Conservation (phyloP, 2,888 invertebrate genomes). For the Agriopis leucophaearia region DNA sequence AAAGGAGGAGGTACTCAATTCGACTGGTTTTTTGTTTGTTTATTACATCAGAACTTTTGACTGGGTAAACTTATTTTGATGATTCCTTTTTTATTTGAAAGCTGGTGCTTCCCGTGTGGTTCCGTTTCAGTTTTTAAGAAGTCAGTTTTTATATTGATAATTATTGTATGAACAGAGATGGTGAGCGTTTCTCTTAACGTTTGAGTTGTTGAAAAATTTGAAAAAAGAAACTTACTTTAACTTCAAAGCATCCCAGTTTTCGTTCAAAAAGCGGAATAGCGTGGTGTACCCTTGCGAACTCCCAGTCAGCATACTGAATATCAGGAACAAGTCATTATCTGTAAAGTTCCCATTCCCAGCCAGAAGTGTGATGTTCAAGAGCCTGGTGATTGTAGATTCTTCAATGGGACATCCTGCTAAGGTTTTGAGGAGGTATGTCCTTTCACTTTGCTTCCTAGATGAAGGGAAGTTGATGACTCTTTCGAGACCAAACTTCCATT, state of each 20-base stretch:
- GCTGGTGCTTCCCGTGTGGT: too few species aligned
- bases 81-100: too few species aligned
- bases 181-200: too few species aligned
- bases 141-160: too few species aligned
- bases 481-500: conserved; percentile 94
- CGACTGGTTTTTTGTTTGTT: too few species aligned
- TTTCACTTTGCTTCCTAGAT: conserved; percentile 90
- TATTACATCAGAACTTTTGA: too few species aligned
- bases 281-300: conserved; percentile 90
- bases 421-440: conserved; percentile 92
- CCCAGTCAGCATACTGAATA: conserved; percentile 91
- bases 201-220: background rate
- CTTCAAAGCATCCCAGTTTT: conserved; percentile 90
- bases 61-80: too few species aligned
- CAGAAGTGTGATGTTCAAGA: conserved; percentile 89
- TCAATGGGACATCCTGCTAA: conserved; percentile 93
- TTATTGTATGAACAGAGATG: too few species aligned
- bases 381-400: conserved; percentile 87
- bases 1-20: too few species aligned
- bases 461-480: conserved; percentile 91
- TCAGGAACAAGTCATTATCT: conserved; percentile 91
- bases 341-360: conserved; percentile 91
- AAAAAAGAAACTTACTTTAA: conserved; percentile 83
- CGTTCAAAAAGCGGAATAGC: conserved; percentile 89
- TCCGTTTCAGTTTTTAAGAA: too few species aligned